phyloP scores from a whole-genome alignment of 2,888 invertebrate genomes.

The Drosophila meridiana region DNA sequence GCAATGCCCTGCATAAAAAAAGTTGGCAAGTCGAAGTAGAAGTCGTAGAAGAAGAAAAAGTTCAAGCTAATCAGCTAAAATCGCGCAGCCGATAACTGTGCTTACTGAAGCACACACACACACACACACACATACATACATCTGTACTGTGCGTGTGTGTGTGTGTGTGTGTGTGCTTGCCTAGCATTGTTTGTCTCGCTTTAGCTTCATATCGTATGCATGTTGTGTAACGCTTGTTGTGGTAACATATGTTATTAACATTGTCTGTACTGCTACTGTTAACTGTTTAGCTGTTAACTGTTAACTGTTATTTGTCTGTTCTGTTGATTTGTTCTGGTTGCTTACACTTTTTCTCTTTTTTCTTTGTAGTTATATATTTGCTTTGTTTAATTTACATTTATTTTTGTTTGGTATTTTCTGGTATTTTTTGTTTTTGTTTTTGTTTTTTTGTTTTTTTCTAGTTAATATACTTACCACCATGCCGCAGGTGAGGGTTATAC shows the following conservation, averaged over 20 bases:
- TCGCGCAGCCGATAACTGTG: conserved; percentile 16
- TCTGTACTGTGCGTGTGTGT: conserved; percentile 10
- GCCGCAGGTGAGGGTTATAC: conserved; percentile 99
- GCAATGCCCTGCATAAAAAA: conserved; percentile 51
- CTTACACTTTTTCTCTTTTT: conserved; percentile 11
- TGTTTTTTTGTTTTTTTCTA: conserved; percentile 44
- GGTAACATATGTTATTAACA: conserved; percentile 22
- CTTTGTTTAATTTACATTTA: conserved; percentile 2
- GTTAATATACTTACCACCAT: conserved; percentile 95
- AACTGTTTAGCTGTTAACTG: conserved; percentile 19
- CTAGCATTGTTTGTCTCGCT: conserved; percentile 16
- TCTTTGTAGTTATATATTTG: conserved; percentile 6
- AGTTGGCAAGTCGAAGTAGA: not conserved
- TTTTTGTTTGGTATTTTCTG: conserved; percentile 4
- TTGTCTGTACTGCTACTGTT: conserved; percentile 12
- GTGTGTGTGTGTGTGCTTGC: conserved; percentile 26
- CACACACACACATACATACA: conserved; percentile 1
- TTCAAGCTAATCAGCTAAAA: conserved; percentile 44
- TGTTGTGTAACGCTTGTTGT: conserved; percentile 46
- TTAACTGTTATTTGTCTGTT: conserved; percentile 40
- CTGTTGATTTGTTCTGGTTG: conserved; percentile 46
- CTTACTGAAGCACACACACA: conserved; percentile 14
- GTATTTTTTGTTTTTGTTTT: conserved; percentile 3
- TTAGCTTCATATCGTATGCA: conserved; percentile 43
- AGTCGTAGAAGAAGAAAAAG: not conserved